Evolutionary conservation across 2,888 invertebrate species (phyloP), one percentile per base, ranked within the genome.

Genomic region (Pasiphila rectangulata): DNA sequence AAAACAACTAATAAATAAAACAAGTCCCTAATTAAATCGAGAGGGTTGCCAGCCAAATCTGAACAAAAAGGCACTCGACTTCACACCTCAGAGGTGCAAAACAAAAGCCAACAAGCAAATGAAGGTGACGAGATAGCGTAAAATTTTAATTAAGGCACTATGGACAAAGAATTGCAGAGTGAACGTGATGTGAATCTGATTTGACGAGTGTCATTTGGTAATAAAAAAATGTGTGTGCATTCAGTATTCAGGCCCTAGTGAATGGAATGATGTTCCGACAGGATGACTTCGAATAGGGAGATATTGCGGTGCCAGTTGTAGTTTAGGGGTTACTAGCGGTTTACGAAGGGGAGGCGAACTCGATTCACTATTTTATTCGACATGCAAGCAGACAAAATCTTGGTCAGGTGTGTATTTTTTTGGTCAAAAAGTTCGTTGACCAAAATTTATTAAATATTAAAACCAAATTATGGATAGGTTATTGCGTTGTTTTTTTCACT

Each of bases 61-160:
- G 21, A 73, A 73, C 67, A 67, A 70, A 64, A 72, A 72, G 69
- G 58, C 72, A 73, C 79, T 75, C 66, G 51, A 52, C 69, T 83
- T 86, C 84, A 79, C 87, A 87, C 87, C 83, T 87, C 81, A 72
- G 73, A 83, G 81, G 83, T 86, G 85, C 73, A 74, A 81, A 82
- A 81, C 75, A 83, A 83, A 83, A 81, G 71, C 64, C 64, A 67
- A 66, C 67, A 70, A 63, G 67, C 53, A 67, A 66, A 70, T 69
- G 68, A 68, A 63, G 56, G 50, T 52, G 52, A 60, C 61, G 69
- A 63, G 69, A 62, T 64, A 69, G 75, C 84, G 83, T 81, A 71
- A 83, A 81, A 80, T 83, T 86, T 86, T 86, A 88, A 87, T 88
- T 85, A 88, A 80, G 71, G 72, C 70, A 80, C 82, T 81, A 80